Evolutionary conservation across 2,888 invertebrate species (phyloP).

Genomic region (Craniophora ligustri): DNA sequence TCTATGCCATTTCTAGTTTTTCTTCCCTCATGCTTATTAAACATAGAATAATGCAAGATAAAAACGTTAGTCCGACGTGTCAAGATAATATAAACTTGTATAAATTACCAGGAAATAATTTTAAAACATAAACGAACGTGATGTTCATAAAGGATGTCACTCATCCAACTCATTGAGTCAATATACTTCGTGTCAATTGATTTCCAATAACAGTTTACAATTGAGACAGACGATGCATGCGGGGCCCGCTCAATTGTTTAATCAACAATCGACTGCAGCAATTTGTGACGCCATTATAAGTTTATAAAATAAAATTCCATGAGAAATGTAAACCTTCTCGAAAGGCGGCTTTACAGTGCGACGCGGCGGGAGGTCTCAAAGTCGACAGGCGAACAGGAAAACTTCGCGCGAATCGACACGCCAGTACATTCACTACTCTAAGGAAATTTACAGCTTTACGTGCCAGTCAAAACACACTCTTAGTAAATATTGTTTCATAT

Average conservation of each 20-base stretch:
- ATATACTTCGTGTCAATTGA: slow-evolving; percentile 82
- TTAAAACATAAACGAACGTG: slow-evolving; percentile 49
- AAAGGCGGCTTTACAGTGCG: slow-evolving; percentile 10
- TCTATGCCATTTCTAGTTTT: too few species aligned
- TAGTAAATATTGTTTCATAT: slow-evolving; percentile 57
- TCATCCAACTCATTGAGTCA: slow-evolving; percentile 72
- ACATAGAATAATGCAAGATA: slow-evolving; percentile 31
- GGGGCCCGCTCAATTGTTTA: slow-evolving; percentile 82
- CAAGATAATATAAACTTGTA: slow-evolving; percentile 30
- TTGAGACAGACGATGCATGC: slow-evolving; percentile 82
- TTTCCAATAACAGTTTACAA: slow-evolving; percentile 87
- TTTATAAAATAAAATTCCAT: slow-evolving; percentile 71
- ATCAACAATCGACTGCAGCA: slow-evolving; percentile 77
- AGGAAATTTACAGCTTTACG: slow-evolving; percentile 51
- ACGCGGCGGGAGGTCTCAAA: slow-evolving; percentile 64
- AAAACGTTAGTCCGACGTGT: slow-evolving; percentile 22
- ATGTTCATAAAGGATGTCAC: slow-evolving; percentile 58
- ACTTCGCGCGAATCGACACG: slow-evolving; percentile 49
- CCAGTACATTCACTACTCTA: slow-evolving; percentile 24
- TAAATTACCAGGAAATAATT: slow-evolving; percentile 41
- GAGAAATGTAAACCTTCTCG: slow-evolving; percentile 58
- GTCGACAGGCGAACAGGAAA: slow-evolving; percentile 58
- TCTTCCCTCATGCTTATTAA: too few species aligned
- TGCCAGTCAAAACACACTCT: slow-evolving; percentile 56
- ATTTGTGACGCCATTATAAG: slow-evolving; percentile 69